Evolutionary conservation across 2,113 vertebrate genomes (phyloP).

Genomic region (Poeciliopsis turrubarensis): DNA sequence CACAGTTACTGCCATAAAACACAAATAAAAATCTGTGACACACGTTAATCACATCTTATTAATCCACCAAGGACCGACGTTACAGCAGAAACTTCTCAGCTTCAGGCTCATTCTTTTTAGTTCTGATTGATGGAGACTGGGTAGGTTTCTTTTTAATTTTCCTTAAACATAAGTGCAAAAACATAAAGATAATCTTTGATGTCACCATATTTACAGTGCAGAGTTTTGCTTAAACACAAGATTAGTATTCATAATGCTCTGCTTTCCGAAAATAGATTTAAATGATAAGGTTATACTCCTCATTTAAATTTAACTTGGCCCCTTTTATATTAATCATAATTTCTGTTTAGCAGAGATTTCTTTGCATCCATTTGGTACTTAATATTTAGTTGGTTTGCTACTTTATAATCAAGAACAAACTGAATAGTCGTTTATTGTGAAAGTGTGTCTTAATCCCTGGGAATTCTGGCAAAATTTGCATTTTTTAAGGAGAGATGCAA

Average conservation of each 20-base stretch:
- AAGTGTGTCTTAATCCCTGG: constrained; percentile 63
- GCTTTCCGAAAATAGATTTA: constrained; percentile 37
- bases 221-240: constrained; percentile 58
- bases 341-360: constrained; percentile 65
- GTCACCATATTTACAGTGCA: constrained; percentile 78
- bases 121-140: constrained; percentile 36
- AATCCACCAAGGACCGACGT: constrained; percentile 55
- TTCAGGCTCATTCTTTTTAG: constrained; percentile 35
- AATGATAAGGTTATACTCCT: neutral
- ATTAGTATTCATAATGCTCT: constrained; percentile 85
- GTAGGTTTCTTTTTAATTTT: constrained; percentile 61
- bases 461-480: constrained; percentile 52
- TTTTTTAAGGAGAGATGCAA: constrained; percentile 58
- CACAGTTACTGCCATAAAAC: constrained; percentile 68
- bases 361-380: constrained; percentile 63
- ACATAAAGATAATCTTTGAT: constrained; percentile 74
- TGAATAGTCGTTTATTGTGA: constrained; percentile 34
- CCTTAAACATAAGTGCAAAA: constrained; percentile 72
- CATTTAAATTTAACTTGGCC: constrained; percentile 20
- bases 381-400: constrained; percentile 51
- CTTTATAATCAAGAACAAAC: constrained; percentile 53
- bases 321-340: constrained; percentile 47
- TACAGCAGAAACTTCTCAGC: constrained; percentile 37
- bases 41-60: constrained; percentile 61
- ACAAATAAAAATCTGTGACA: constrained; percentile 58